Conservation (phyloP, 2,888 invertebrate genomes). For the Steinernema hermaphroditum region DNA sequence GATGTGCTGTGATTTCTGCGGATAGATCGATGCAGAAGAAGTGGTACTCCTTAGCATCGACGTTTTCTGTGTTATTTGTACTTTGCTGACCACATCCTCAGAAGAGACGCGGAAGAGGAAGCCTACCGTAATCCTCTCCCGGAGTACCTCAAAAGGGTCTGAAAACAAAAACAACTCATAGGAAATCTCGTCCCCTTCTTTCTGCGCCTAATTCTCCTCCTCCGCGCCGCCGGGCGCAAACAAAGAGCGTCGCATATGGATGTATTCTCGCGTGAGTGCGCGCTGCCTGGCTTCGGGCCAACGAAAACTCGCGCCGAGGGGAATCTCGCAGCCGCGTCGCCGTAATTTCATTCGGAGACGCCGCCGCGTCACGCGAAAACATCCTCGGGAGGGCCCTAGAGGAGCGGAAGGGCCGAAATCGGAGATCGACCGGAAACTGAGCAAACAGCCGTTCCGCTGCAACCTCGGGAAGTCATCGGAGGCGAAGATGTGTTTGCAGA, state of each 20-base stretch:
- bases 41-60: too few relatives aligned
- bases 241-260: not conserved
- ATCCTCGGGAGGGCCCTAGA: not conserved
- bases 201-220: slow-evolving; percentile 10
- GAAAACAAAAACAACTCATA: not conserved
- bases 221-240: not conserved
- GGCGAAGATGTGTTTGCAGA: slow-evolving; percentile 4
- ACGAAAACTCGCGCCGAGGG: not conserved
- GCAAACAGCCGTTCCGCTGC: slow-evolving; percentile 11
- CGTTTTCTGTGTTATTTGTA: too few relatives aligned
- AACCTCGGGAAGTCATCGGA: not conserved
- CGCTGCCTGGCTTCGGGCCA: slow-evolving; percentile 8
- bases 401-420: not conserved
- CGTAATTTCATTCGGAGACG: slow-evolving; percentile 5
- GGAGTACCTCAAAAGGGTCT: too few relatives aligned
- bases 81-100: too few relatives aligned
- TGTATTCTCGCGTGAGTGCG: too few relatives aligned
- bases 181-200: not conserved
- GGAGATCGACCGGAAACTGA: slow-evolving; percentile 3
- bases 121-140: not conserved
- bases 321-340: not conserved
- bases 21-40: too few relatives aligned
- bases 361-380: slow-evolving; percentile 7
- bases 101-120: not conserved
- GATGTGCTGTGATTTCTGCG: too few relatives aligned